A percentile compares a stretch with the other conserved stretches of the same genome.
Evolutionary conservation across 2,888 invertebrate species (phyloP).

Genomic region (Maniola hyperantus): DNA sequence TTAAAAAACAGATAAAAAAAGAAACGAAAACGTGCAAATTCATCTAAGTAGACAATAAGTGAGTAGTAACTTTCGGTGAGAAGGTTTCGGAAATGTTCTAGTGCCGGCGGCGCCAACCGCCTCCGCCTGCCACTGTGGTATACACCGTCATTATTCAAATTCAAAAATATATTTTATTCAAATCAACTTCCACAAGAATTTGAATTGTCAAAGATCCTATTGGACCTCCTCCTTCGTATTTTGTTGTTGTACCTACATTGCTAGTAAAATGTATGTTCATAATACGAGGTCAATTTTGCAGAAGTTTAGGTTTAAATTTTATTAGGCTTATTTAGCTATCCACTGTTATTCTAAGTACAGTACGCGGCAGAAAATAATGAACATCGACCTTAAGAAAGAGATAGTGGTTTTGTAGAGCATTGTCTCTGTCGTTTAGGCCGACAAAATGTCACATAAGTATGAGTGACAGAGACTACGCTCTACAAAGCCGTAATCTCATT

Average conservation of each 20-base stretch:
- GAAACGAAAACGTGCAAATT: not conserved
- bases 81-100: not conserved
- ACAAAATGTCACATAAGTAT: too few species aligned
- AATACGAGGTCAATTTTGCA: too few species aligned
- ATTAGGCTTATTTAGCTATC: too few species aligned
- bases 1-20: not conserved
- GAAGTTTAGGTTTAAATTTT: too few species aligned
- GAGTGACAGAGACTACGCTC: too few species aligned
- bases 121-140: not conserved
- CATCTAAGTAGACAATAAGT: not conserved
- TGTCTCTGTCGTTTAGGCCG: too few species aligned
- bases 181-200: slow-evolving; percentile 6
- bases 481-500: too few species aligned
- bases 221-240: not conserved
- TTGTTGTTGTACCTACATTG: not conserved
- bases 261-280: too few species aligned
- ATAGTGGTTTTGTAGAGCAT: too few species aligned
- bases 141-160: slow-evolving; percentile 10
- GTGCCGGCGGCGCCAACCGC: not conserved
- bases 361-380: too few species aligned
- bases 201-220: slow-evolving; percentile 13
- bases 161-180: slow-evolving; percentile 1
- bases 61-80: not conserved
- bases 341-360: too few species aligned
- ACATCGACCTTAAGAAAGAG: too few species aligned